Evolutionary conservation across 2,113 vertebrate species (phyloP).

Genomic region (zebrafish (Danio rerio)): DNA sequence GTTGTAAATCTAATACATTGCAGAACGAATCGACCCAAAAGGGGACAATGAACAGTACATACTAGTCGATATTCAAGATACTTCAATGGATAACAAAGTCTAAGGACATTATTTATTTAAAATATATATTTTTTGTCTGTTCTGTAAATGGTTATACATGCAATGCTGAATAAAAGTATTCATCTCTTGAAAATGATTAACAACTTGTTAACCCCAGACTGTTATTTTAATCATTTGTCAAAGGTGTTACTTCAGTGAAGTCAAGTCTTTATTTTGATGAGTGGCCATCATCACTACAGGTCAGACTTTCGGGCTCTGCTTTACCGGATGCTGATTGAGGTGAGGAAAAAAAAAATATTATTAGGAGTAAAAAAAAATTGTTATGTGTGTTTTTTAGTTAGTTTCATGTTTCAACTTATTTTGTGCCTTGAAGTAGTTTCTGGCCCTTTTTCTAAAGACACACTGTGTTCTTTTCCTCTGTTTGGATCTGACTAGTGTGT

Average conservation of each 20-base stretch:
- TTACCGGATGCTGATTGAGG: background rate
- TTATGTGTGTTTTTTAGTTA: too few species aligned
- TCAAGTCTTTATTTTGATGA: background rate
- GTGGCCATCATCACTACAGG: background rate
- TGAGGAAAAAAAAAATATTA: background rate
- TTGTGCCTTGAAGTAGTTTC: background rate
- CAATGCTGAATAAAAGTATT: background rate
- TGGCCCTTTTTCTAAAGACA: conserved; percentile 13
- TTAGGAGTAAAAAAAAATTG: background rate
- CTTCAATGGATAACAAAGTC: too few species aligned
- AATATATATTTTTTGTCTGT: background rate
- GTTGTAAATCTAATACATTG: too few species aligned
- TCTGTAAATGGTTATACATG: background rate
- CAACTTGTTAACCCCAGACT: background rate
- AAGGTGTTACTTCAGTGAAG: background rate
- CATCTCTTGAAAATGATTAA: background rate
- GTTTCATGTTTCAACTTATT: too few species aligned
- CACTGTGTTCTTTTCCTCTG: background rate
- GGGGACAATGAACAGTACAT: too few species aligned
- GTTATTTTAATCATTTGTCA: background rate
- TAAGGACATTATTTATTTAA: background rate
- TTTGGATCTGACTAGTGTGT: conserved; percentile 1
- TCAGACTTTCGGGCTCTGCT: background rate
- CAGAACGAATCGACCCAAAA: too few species aligned
- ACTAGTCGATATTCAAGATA: too few species aligned